Conservation (phyloP, 2,797 vertebrate genomes). For the Lemur catta region DNA sequence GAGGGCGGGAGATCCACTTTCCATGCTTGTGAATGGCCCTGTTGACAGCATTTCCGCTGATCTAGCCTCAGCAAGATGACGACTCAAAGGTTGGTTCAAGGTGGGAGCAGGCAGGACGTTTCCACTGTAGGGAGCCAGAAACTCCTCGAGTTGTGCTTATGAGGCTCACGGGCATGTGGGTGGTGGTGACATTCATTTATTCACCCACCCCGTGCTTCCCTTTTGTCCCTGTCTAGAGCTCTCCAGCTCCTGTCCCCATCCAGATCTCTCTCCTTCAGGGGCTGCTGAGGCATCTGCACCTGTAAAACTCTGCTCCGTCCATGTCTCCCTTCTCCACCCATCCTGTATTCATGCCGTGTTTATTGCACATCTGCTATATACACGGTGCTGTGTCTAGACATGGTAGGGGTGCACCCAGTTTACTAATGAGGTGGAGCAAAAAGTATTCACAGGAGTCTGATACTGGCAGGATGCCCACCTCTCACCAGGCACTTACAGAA, state of each 20-base stretch:
- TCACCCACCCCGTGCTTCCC: background rate
- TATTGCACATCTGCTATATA: fast-evolving
- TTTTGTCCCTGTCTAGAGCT: background rate
- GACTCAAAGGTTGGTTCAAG: fast-evolving
- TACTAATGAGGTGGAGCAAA: background rate
- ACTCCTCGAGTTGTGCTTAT: fast-evolving
- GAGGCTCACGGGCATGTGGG: fast-evolving
- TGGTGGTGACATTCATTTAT: fast-evolving
- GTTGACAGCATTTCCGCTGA: too few species aligned
- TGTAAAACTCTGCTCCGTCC: background rate
- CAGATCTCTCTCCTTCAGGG: background rate
- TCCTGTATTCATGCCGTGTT: fast-evolving
- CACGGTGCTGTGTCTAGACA: fast-evolving
- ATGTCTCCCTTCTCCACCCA: fast-evolving
- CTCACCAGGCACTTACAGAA: fast-evolving
- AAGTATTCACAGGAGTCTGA: background rate
- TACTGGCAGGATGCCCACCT: fast-evolving
- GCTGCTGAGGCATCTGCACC: fast-evolving
- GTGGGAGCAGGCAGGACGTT: background rate
- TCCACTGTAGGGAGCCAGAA: background rate
- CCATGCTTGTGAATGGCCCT: background rate
- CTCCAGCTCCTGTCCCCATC: too few species aligned
- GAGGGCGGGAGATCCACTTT: too few species aligned
- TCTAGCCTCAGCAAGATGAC: fast-evolving
- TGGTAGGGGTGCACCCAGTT: fast-evolving